phyloP scores from a whole-genome alignment of 2,113 vertebrate species.

The Noturus placidus region DNA sequence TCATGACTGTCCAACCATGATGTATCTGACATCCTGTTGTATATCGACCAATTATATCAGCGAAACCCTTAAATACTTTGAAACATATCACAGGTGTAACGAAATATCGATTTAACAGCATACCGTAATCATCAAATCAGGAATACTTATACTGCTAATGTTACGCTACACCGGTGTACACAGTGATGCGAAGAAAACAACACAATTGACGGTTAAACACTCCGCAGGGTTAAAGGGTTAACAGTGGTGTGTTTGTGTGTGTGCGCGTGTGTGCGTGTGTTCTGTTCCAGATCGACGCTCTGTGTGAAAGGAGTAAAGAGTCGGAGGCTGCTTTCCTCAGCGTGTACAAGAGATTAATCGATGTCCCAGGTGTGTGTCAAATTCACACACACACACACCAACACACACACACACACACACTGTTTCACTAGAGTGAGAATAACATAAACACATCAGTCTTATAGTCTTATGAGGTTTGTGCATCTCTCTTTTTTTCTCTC shows the following conservation, averaged over 20 bases:
- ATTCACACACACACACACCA: constrained; percentile 19
- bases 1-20: no score
- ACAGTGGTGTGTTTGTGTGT: constrained; percentile 28
- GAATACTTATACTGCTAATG: neutral
- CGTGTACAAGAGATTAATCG: constrained; percentile 91
- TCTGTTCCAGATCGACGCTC: constrained; percentile 81
- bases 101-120: neutral
- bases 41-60: neutral
- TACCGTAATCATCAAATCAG: neutral
- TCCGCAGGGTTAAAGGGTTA: neutral
- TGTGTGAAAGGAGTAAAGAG: constrained; percentile 91
- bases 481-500: constrained; percentile 37
- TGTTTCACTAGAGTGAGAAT: constrained; percentile 44
- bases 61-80: no score
- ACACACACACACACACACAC: constrained; percentile 29
- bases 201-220: neutral
- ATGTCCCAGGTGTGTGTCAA: constrained; percentile 83
- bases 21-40: neutral
- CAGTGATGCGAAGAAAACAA: neutral
- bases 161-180: neutral
- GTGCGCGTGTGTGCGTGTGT: constrained; percentile 38
- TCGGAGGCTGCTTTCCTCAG: constrained; percentile 91
- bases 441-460: constrained; percentile 54
- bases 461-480: constrained; percentile 56
- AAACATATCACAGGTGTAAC: neutral